Evolutionary conservation across 2,888 invertebrate species (phyloP), one percentile per base, ranked within the genome.

Genomic region (Cephonodes hylas): DNA sequence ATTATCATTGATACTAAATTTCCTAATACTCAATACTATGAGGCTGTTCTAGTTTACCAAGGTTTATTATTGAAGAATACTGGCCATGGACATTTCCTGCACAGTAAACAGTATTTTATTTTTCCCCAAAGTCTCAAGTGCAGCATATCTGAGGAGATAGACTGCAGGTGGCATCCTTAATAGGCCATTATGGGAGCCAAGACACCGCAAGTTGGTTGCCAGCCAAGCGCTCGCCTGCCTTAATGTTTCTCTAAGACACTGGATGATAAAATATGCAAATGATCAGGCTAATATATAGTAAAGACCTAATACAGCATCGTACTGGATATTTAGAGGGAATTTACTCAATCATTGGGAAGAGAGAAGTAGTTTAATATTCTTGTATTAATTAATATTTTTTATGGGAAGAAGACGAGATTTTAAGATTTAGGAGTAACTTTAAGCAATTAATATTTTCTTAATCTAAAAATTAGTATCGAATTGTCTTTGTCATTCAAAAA

Each of bases 141-240:
- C 18, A 27, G 15, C 27, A 53, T 20, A 42, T 53, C 48, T 22
- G 44, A 53, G 18, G 18, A 61, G 44, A 61, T 56, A 61, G 22
- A 56, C 27, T 60, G 48, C 42, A 58, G 31, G 34, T 48, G 56
- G 45, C 59, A 44, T 45, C 48, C 34, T 45, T 59, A 46, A 56
- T 59, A 34, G 45, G 59, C 59, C 31, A 58, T 66, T 61, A 58
- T 57, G 23, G 46, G 13, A 22, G 44, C 57, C 60, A 56, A 62
- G 64, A 64, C 56, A 60, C 65, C 61, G 59, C 63, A 63, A 63
- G 44, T 65, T 67, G 67, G 65, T 65, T 59, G 42, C 60, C 46
- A 31, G 65, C 67, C 67, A 67, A 65, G 58, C 57, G 25, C 18
- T 53, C 48, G 6, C 59, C 18, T 34, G 34, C 44, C 61, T 62